phyloP scores from a whole-genome alignment of 2,888 invertebrate species.

The Nomada goodeniana region DNA sequence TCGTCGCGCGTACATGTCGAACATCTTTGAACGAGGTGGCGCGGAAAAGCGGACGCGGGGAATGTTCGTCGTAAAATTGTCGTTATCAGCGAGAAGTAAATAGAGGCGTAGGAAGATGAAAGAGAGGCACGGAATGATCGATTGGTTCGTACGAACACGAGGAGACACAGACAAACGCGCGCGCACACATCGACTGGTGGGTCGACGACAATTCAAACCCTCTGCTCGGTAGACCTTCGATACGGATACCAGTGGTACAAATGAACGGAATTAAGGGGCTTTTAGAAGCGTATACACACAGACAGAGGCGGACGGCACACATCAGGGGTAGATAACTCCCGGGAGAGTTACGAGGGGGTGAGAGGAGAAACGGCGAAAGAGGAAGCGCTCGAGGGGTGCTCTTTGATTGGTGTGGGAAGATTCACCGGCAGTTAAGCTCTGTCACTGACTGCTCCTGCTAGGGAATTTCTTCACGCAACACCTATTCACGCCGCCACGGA shows the following conservation, averaged over 20 bases:
- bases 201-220: constrained; percentile 64
- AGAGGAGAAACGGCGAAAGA: constrained; percentile 62
- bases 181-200: constrained; percentile 55
- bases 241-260: constrained; percentile 76
- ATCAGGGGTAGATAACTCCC: constrained; percentile 80
- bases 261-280: constrained; percentile 81
- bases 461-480: constrained; percentile 71
- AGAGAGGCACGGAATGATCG: constrained; percentile 45
- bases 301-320: constrained; percentile 52
- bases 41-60: background rate
- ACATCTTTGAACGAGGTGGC: background rate
- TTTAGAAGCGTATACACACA: constrained; percentile 74
- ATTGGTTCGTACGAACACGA: constrained; percentile 47
- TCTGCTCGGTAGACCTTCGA: constrained; percentile 65
- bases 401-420: constrained; percentile 84
- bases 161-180: constrained; percentile 21
- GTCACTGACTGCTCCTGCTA: constrained; percentile 68
- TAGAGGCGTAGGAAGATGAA: constrained; percentile 12
- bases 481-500: constrained; percentile 19
- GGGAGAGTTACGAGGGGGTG: constrained; percentile 75
- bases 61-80: background rate
- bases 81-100: background rate
- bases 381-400: constrained; percentile 76
- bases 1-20: too few relatives aligned
- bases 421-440: constrained; percentile 77